phyloP scores from a whole-genome alignment of 2,113 vertebrate species.

The Drymodes brunneopygia region DNA sequence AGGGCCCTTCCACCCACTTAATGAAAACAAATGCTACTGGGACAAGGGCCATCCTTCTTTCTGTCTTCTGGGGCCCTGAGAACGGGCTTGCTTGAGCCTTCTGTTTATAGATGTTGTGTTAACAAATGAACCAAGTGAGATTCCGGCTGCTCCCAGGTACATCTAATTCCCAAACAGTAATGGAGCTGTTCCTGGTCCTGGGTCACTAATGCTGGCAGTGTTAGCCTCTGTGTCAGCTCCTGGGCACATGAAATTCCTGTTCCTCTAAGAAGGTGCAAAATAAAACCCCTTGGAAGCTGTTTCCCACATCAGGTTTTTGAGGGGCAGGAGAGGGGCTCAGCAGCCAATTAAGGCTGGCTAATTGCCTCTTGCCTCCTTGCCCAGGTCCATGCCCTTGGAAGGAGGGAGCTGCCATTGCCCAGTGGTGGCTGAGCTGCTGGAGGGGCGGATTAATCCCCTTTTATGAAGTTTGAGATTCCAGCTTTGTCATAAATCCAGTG shows the following conservation, averaged over 20 bases:
- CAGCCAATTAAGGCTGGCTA: rapidly evolving
- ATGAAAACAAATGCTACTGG: slow-evolving; percentile 33
- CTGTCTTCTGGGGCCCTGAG: neutral
- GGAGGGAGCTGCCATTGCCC: neutral
- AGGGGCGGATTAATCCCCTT: neutral
- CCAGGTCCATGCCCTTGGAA: neutral
- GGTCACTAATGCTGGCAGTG: neutral
- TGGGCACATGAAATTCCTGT: neutral
- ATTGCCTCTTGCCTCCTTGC: neutral
- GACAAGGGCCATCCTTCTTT: neutral
- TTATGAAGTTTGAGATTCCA: neutral
- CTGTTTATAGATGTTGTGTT: neutral
- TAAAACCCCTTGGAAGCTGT: neutral
- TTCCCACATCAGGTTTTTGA: neutral
- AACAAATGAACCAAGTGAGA: slow-evolving; percentile 22
- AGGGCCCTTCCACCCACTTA: neutral
- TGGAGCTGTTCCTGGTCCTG: neutral
- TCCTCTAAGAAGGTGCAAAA: neutral
- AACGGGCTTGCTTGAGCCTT: neutral
- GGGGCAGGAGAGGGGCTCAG: neutral
- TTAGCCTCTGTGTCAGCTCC: neutral
- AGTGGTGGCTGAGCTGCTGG: neutral
- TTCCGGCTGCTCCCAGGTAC: neutral
- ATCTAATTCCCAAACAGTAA: neutral
- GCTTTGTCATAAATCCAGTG: neutral